These are phyloP conservation scores for Antheraea pernyi DNA, from an alignment of 1,140 invertebrate species.

Conservation along the genomic window DNA sequence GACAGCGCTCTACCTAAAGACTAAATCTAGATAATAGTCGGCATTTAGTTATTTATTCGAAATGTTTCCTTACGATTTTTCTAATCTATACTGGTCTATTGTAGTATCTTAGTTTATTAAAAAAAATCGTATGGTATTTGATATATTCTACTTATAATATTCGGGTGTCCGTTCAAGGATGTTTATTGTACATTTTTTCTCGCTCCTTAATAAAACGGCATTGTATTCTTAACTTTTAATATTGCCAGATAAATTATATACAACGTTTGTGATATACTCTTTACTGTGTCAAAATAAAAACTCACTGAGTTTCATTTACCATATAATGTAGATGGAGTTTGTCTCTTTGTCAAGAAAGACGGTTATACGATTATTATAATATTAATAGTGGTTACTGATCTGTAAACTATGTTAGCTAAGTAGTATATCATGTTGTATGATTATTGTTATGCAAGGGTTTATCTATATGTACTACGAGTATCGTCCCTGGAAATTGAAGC, in stretches of 20 bases:
- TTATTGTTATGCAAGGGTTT: no score
- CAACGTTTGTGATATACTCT: not conserved
- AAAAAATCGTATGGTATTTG: not conserved
- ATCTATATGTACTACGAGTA: no score
- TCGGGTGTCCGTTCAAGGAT: not conserved
- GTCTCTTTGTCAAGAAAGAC: not conserved
- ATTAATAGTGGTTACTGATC: not conserved
- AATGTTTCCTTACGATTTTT: not conserved
- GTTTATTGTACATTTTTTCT: not conserved
- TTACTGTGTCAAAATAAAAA: not conserved
- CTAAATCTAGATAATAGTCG: slow-evolving; percentile 64
- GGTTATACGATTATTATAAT: not conserved
- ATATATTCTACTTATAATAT: not conserved
- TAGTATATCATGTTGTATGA: no score
- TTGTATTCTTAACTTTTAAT: not conserved
- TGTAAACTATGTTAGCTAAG: no score
- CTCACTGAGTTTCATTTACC: not conserved
- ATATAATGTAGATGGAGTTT: not conserved
- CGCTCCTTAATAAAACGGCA: not conserved
- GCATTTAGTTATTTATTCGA: slow-evolving; percentile 6
- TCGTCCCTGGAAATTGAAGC: no score
- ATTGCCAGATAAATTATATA: not conserved
- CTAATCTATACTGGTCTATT: not conserved
- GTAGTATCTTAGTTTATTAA: not conserved
- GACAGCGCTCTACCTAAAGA: slow-evolving; percentile 91